phyloP scores from a whole-genome alignment of 2,797 vertebrate species.

The Alca torda region DNA sequence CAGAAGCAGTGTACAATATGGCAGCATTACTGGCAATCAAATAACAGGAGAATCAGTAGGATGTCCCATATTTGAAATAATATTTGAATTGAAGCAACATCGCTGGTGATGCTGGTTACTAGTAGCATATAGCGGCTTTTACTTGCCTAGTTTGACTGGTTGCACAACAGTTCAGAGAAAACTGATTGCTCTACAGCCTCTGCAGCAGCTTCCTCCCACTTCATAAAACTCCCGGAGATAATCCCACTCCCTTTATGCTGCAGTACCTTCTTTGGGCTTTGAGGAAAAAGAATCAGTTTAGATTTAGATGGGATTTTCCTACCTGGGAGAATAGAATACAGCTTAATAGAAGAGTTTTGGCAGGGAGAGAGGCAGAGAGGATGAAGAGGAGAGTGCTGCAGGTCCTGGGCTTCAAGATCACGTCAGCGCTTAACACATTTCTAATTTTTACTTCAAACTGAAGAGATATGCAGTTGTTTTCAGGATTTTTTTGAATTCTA shows the following conservation, averaged over 20 bases:
- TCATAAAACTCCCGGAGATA: background rate
- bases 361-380: background rate
- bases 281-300: background rate
- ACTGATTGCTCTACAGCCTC: background rate
- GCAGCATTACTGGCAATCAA: background rate
- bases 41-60: background rate
- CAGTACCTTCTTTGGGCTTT: background rate
- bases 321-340: background rate
- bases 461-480: background rate
- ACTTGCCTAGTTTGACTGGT: background rate
- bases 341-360: background rate
- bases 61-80: background rate
- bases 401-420: background rate
- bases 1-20: background rate
- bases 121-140: background rate
- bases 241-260: background rate
- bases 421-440: background rate
- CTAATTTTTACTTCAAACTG: background rate
- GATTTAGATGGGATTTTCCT: background rate
- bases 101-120: background rate
- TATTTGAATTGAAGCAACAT: background rate
- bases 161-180: background rate
- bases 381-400: background rate
- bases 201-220: background rate
- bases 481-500: background rate